Evolutionary conservation across 1,140 invertebrate genomes (phyloP), one percentile per base, ranked within the genome.

Genomic region (Bombus superbus): DNA sequence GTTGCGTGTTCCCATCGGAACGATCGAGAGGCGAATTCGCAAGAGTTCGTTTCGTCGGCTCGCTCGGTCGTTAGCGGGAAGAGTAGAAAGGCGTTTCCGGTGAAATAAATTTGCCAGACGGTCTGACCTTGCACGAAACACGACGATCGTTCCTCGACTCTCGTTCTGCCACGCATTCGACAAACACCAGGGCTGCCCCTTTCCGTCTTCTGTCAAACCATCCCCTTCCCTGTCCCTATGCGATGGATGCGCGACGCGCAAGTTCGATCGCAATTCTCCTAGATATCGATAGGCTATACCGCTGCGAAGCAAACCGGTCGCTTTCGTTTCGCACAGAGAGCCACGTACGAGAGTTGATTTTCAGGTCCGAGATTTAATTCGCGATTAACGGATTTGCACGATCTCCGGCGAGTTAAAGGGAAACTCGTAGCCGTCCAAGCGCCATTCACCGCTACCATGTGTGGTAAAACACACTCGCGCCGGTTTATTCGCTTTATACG

Each of bases 81-180:
- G 87, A 83, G 87, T 66, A 79, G 87, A 84, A 89, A 86, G 88
- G 87, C 87, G 87, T 86, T 89, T 89, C 87, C 87, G 87, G 87
- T 86, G 84, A 89, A 86, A 89, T 79, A 71, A 79, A 89, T 86
- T 89, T 88, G 81, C 81, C 64, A 62, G 68, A 44, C 86, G 40
- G 73, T 53, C 83, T 81, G 86, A 89, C 84, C 87, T 88, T 78
- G 80, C 88, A 72, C 83, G 83, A 79, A 86, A 76, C 78, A 72
- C 74, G 38, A 57, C 22, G 59, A 88, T 88, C 86, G 81, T 62
- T 87, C 78, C 2, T 47, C 68, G 18, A 40, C 13, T 32, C 15
- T 18, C 59, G 10, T n/a, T 62, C 59, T 62, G 25, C 25, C 42
- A 40, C 47, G 47, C 35, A 8, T 22, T 44, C 35, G 35, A 59